A percentile compares a stretch with the other conserved stretches of the same genome.
These are phyloP conservation scores for Bolinopsis microptera DNA, from an alignment of 37 sponge, comb jelly and placozoan species.

Conservation along the genomic window DNA sequence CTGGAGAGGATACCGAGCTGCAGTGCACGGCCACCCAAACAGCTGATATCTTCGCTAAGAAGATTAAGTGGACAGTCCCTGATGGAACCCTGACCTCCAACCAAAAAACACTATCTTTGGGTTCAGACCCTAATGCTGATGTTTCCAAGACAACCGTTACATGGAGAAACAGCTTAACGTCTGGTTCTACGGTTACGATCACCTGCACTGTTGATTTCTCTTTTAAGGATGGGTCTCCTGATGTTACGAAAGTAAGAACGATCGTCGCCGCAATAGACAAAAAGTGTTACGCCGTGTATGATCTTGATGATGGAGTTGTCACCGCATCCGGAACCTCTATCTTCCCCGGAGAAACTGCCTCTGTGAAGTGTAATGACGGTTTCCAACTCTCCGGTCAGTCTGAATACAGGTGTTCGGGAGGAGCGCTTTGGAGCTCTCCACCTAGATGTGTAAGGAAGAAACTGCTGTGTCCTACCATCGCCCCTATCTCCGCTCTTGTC, in stretches of 20 bases:
- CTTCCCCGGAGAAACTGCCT: neutral
- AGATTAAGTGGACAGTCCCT: neutral
- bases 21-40: neutral
- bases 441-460: neutral
- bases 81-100: neutral
- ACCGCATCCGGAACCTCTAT: neutral
- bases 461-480: neutral
- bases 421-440: neutral
- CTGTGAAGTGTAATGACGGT: constrained; percentile 15
- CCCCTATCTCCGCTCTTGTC: neutral
- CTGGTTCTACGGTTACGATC: neutral
- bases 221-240: neutral
- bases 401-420: neutral
- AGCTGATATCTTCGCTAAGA: neutral
- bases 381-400: constrained; percentile 27
- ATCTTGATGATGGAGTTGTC: neutral
- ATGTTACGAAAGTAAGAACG: neutral
- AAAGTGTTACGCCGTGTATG: neutral
- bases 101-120: neutral
- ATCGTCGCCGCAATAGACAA: neutral
- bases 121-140: neutral
- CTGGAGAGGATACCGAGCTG: neutral
- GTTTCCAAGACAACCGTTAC: neutral
- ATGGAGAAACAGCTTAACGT: neutral
- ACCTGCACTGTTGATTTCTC: neutral